These are phyloP conservation scores for Pelobates fuscus DNA, from an alignment of 2,113 vertebrate genomes.

Conservation along the genomic window DNA sequence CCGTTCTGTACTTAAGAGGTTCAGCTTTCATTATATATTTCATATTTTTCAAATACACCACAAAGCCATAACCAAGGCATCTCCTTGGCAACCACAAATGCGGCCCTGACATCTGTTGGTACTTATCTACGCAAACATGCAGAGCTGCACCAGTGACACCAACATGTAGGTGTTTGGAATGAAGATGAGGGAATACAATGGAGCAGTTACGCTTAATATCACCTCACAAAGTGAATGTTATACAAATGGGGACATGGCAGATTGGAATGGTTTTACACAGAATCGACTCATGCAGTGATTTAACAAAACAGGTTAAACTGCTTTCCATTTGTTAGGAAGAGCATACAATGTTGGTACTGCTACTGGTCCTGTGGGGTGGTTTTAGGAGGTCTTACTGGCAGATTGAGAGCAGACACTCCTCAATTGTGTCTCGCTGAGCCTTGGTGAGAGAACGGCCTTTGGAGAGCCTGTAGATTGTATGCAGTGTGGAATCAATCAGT, in stretches of 20 bases:
- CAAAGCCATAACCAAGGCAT: not conserved
- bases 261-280: not conserved
- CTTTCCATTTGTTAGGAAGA: not conserved
- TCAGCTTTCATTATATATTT: not conserved
- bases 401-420: slow-evolving; percentile 92
- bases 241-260: not conserved
- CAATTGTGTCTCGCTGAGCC: slow-evolving; percentile 94
- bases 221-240: not conserved
- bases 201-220: not conserved
- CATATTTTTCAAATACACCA: not conserved
- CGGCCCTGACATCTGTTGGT: slow-evolving; percentile 21
- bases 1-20: not conserved
- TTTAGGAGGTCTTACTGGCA: slow-evolving; percentile 79
- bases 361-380: not conserved
- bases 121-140: slow-evolving; percentile 10
- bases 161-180: slow-evolving; percentile 7
- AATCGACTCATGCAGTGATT: not conserved
- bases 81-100: slow-evolving; percentile 3
- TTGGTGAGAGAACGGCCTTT: slow-evolving; percentile 96
- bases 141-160: not conserved
- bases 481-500: slow-evolving; percentile 90
- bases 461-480: slow-evolving; percentile 94
- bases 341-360: not conserved
- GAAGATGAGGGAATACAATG: not conserved
- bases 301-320: not conserved